These are phyloP conservation scores for Cephus pygmeus DNA, from an alignment of 2,888 invertebrate genomes.

Conservation along the genomic window DNA sequence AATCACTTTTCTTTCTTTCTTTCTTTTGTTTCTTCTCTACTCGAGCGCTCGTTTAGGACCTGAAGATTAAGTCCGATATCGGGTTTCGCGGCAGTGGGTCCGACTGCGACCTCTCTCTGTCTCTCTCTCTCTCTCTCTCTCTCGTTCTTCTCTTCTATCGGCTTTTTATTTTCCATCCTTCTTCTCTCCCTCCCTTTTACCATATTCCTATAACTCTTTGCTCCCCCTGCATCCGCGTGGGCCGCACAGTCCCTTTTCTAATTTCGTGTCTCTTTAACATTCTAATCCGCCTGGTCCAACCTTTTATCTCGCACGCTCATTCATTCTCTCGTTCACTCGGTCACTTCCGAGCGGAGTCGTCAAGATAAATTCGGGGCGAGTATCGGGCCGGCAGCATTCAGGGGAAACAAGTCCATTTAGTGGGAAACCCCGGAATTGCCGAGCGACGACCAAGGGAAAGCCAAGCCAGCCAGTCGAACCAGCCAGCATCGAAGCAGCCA, in stretches of 20 bases:
- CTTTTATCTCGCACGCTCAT: conserved; percentile 44
- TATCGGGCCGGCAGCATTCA: not conserved
- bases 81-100: conserved; percentile 49
- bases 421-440: conserved; percentile 2
- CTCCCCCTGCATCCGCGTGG: too few relatives aligned
- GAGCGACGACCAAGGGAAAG: not conserved
- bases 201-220: too few relatives aligned
- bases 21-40: conserved; percentile 29
- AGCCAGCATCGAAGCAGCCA: too few relatives aligned
- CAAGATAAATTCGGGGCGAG: conserved; percentile 16
- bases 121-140: conserved; percentile 47
- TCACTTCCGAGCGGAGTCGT: not conserved
- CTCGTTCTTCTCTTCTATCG: conserved; percentile 14
- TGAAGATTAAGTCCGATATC: conserved; percentile 57
- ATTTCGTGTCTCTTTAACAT: conserved; percentile 52
- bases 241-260: conserved; percentile 26
- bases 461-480: too few relatives aligned
- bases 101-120: conserved; percentile 21
- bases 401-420: conserved; percentile 2
- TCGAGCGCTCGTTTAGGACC: conserved; percentile 18
- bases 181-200: not conserved
- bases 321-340: too few relatives aligned
- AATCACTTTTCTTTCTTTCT: conserved; percentile 34
- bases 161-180: not conserved
- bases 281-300: conserved; percentile 59